Evolutionary conservation across 2,113 vertebrate species (phyloP).

Genomic region (Tachysurus vachellii): DNA sequence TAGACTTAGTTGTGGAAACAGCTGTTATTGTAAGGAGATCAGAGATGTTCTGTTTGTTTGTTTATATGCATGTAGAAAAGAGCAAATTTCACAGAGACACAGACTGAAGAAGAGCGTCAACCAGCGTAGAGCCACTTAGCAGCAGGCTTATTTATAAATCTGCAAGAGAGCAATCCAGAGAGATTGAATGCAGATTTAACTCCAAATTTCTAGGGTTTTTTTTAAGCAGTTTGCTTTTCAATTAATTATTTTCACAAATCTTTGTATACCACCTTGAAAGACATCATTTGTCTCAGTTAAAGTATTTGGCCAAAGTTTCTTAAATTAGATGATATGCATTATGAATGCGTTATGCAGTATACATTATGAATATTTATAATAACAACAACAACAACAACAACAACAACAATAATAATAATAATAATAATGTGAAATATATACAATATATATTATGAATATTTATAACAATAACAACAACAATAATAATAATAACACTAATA

Average conservation of each 20-base stretch:
- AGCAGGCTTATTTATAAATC: not conserved
- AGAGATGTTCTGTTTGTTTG: not conserved
- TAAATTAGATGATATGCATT: not conserved
- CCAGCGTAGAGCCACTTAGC: not conserved
- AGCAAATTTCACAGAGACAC: not conserved
- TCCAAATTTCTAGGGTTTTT: not conserved
- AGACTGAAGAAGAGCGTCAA: not conserved
- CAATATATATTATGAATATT: too few species aligned
- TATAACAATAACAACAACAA: too few species aligned
- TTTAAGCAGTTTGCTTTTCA: not conserved
- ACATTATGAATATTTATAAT: too few species aligned
- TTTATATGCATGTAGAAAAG: not conserved
- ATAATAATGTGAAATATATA: too few species aligned
- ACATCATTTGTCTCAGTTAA: not conserved
- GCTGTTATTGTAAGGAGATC: not conserved
- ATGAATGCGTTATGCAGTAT: too few species aligned
- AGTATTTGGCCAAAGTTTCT: not conserved
- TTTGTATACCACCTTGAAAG: not conserved
- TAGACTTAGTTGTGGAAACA: not conserved
- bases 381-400: too few species aligned
- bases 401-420: too few species aligned
- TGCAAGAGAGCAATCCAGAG: not conserved
- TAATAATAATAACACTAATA: too few species aligned
- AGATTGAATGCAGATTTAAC: not conserved
- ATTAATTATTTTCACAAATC: not conserved